These are phyloP conservation scores for Pocota personata DNA, from an alignment of 2,888 invertebrate species.

Conservation along the genomic window DNA sequence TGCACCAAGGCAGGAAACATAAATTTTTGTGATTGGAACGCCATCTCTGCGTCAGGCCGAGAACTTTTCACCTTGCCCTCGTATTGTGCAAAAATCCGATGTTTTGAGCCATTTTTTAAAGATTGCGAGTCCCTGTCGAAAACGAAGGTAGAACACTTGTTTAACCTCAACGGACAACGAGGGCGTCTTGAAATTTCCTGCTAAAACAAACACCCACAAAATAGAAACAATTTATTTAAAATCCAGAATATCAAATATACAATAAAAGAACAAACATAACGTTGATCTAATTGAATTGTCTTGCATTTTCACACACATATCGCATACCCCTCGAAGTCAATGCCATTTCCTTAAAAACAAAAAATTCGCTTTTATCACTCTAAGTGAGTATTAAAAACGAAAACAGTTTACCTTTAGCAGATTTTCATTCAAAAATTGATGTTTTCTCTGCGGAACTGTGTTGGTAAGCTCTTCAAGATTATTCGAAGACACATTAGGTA, in stretches of 20 bases:
- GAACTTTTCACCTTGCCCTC: no score
- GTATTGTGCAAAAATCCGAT: no score
- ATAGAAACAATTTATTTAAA: conserved; percentile 46
- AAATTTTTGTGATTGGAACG: no score
- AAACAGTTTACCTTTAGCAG: conserved; percentile 16
- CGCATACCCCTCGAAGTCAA: conserved; percentile 17
- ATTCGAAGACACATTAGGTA: conserved; percentile 22
- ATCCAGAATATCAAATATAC: conserved; percentile 36
- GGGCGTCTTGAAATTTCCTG: no score
- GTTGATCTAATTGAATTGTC: background rate
- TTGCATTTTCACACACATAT: conserved; percentile 16
- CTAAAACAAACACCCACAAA: background rate
- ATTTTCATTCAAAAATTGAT: conserved; percentile 3
- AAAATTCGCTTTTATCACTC: background rate
- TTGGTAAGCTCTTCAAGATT: background rate
- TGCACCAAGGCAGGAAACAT: no score
- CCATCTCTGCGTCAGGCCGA: no score
- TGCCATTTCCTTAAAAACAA: conserved; percentile 45
- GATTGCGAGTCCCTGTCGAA: no score
- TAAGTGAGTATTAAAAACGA: background rate
- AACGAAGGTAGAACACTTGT: no score
- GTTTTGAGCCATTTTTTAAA: no score
- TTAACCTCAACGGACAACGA: no score
- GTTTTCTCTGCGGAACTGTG: background rate
- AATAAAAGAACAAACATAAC: background rate